Evolutionary conservation across 2,797 vertebrate genomes (phyloP), one percentile per base, ranked within the genome.

Genomic region (Catamblyrhynchus diadema): DNA sequence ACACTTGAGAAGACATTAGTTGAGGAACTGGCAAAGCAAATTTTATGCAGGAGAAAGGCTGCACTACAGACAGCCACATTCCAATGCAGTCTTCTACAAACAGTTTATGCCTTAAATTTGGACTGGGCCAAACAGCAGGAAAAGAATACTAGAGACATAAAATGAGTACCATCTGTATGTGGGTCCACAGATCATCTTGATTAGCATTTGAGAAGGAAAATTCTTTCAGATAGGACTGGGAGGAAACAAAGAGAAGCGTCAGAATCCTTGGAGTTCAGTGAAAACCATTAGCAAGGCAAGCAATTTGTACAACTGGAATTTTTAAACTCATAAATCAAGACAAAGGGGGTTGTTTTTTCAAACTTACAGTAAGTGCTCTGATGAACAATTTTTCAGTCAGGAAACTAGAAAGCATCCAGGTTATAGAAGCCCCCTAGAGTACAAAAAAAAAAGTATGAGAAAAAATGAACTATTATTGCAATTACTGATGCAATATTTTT

Each of bases 111-210:
- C 14, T 39, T 48, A 42, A 57, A 65, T 61, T 33, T 69, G 39
- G 12, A 59, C 23, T 42, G 39, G 61, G 30, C 8, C 60, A 79
- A 87, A 72, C 21, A 82, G 8, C 18, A 73, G 44, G 45, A 16
- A 28, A 86, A 79, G 39, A 90, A 57, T 44, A 56, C 3, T 65
- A 70, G 54, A 86, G 54, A 50, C 12, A 81, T 23, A 82, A 75
- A 88, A 86, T 56, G 50, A 83, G 65, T 97, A 98, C 98, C 98
- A 96, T 98, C 96, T 98, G 98, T 92, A 98, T 97, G 82, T 98
- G 97, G 50, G 92, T 97, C 98, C 98, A 98, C 3, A 98, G 96
- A 91, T 98, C 98, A 92, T 98, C 98, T 84, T 98, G 98, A 80
- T 97, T 97, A 81, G 97, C 96, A 86, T 97, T 98, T 81, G 98